Evolutionary conservation across 2,888 invertebrate genomes (phyloP).

Genomic region (Tholera decimalis): DNA sequence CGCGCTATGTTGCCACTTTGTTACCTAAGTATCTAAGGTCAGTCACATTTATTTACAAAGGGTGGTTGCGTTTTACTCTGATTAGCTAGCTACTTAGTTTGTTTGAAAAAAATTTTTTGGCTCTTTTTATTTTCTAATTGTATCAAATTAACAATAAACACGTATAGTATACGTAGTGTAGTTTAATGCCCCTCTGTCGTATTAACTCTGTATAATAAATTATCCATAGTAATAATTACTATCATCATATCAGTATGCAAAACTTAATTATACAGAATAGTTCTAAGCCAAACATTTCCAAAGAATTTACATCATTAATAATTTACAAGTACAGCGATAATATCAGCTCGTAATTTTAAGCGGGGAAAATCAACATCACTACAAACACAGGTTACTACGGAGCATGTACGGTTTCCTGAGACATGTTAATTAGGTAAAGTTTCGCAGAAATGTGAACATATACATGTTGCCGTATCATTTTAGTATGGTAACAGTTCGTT

Average conservation of each 20-base stretch:
- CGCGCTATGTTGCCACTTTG: no score
- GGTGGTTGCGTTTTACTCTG: no score
- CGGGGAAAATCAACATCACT: constrained; percentile 40
- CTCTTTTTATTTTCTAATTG: no score
- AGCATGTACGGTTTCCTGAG: constrained; percentile 41
- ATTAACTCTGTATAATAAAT: neutral
- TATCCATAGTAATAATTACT: neutral
- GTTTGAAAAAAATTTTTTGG: no score
- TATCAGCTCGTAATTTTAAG: constrained; percentile 28
- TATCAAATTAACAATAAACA: no score
- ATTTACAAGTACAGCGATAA: constrained; percentile 13
- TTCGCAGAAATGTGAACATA: constrained; percentile 47
- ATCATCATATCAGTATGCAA: neutral
- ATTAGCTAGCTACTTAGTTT: no score
- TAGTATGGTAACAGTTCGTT: neutral
- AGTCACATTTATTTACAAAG: no score
- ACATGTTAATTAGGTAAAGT: constrained; percentile 61
- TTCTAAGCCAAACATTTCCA: constrained; percentile 17
- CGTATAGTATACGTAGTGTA: no score
- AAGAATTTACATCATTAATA: constrained; percentile 6
- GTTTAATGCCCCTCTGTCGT: no score
- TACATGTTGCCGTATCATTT: neutral
- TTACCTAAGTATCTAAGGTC: no score
- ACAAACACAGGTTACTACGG: constrained; percentile 33
- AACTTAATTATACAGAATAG: constrained; percentile 17